These are phyloP conservation scores for Aplodontia rufa DNA, from an alignment of 2,113 vertebrate genomes.

Conservation along the genomic window DNA sequence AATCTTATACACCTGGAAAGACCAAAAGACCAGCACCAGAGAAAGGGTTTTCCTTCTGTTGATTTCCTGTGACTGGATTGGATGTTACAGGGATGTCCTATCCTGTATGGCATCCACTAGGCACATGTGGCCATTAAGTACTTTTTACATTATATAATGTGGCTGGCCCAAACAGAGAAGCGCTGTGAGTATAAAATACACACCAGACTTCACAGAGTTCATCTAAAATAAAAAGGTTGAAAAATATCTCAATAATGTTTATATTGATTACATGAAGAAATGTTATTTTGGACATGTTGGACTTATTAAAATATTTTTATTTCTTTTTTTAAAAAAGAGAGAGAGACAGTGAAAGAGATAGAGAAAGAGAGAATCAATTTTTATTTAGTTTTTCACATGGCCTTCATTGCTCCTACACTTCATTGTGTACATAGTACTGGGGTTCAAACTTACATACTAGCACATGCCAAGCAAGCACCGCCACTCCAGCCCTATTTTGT, in stretches of 20 bases:
- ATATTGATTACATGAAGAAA: background rate
- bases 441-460: too few species aligned
- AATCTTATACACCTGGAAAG: background rate
- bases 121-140: background rate
- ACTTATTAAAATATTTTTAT: background rate
- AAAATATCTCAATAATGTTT: background rate
- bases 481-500: background rate
- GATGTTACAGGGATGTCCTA: background rate
- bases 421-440: too few species aligned
- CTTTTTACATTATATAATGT: too few species aligned
- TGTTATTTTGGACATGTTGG: background rate
- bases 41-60: background rate
- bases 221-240: background rate
- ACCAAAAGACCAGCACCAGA: background rate
- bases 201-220: background rate
- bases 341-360: too few species aligned
- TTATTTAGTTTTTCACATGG: too few species aligned
- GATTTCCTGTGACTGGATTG: background rate
- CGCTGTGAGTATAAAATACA: background rate
- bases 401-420: too few species aligned
- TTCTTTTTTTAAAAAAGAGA: too few species aligned
- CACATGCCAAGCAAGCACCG: too few species aligned
- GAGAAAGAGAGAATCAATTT: too few species aligned
- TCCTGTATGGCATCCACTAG: background rate
- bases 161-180: background rate